Evolutionary conservation across 2,888 invertebrate species (phyloP), one percentile per base, ranked within the genome.

Genomic region (Aproaerema taeniolella): DNA sequence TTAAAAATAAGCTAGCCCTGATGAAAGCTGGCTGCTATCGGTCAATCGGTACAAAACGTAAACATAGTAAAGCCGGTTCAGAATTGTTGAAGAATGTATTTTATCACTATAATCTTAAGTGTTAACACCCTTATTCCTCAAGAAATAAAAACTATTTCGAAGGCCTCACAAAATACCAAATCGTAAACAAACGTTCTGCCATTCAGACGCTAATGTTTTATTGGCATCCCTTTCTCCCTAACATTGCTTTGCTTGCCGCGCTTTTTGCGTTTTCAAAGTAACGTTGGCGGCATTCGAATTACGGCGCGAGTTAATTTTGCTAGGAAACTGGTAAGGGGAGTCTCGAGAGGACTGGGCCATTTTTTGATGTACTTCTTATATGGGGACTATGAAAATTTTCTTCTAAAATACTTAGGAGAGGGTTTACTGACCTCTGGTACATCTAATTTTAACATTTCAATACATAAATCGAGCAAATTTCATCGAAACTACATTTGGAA

Each of bases 271-370:
- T 81, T 78, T 79, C 69, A 66, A 75, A 79, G 66, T 64, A 73
- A 82, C 79, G 83, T 82, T 82, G 82, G 81, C 83, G 80, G 82
- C 71, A 79, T 83, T 86, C 72, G 70, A 85, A 85, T 75, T 77
- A 69, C 59, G 76, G 80, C 85, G 85, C 82, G 82, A 81, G 67
- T 72, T n/a, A 65, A 76, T 74, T 83, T 83, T 74, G 69, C 60
- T 77, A 75, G 69, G 64, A 75, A 63, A 68, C 63, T 72, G 68
- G 64, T 76, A 68, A 59, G 64, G 67, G 68, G 67, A 70, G 61
- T 62, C 73, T 76, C 67, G 66, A 74, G 67, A 67, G 68, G 71
- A 78, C 67, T 74, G 68, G 69, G 69, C 69, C 62, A 74, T 67
- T 71, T 82, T 81, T 85, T 86, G 85, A 86, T 75, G 66, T 82